Evolutionary conservation across 2,113 vertebrate species (phyloP).

Genomic region (Aleadryas rufinucha): DNA sequence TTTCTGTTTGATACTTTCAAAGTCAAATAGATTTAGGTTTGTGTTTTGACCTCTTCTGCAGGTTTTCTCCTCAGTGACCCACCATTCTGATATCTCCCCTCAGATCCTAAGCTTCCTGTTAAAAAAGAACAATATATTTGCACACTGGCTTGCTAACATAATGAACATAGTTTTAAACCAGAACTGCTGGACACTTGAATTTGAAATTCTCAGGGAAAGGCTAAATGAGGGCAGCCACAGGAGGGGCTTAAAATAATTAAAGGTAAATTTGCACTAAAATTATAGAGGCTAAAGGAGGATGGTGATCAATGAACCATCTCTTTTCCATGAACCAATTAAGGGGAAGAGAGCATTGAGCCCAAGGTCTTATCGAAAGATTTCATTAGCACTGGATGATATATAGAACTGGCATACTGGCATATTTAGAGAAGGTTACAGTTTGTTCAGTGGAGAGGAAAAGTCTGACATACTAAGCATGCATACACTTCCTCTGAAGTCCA

Average conservation of each 20-base stretch:
- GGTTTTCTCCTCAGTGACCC: background rate
- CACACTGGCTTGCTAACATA: background rate
- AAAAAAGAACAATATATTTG: background rate
- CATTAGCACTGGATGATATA: background rate
- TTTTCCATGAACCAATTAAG: background rate
- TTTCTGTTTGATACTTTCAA: background rate
- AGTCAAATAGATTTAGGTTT: background rate
- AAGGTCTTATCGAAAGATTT: background rate
- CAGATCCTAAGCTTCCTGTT: background rate
- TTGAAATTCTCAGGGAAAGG: background rate
- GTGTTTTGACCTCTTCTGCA: background rate
- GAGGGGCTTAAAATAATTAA: background rate
- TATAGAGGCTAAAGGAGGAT: background rate
- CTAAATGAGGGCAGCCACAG: background rate
- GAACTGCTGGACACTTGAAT: background rate
- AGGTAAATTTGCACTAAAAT: background rate
- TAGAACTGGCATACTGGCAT: background rate
- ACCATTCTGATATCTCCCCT: background rate
- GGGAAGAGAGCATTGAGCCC: background rate
- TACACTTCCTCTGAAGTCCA: background rate
- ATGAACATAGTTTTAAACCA: background rate
- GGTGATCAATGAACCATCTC: background rate
- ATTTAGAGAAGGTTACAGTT: background rate
- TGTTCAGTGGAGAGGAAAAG: background rate
- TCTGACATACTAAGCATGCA: background rate